A percentile compares a stretch with the other conserved stretches of the same genome.
Evolutionary conservation across 1,140 invertebrate genomes (phyloP).

Genomic region (Liolophura sinensis): DNA sequence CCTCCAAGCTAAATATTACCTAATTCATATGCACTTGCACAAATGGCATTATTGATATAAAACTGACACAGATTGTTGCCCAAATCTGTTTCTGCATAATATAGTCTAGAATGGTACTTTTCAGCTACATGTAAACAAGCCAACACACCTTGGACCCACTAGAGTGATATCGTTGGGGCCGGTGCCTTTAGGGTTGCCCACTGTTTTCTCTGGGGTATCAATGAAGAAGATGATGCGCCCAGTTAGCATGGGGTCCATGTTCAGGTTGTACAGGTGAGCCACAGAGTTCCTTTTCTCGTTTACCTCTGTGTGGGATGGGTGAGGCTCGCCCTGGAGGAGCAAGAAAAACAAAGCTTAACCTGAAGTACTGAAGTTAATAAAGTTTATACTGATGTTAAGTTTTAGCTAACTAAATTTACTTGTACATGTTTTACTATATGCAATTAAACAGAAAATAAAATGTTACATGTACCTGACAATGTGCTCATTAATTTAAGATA

Average conservation of each 20-base stretch:
- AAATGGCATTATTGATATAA: too few relatives aligned
- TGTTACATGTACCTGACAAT: too few relatives aligned
- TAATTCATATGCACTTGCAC: too few relatives aligned
- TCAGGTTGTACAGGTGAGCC: conserved; percentile 67
- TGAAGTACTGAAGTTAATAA: neutral
- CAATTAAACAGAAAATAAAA: too few relatives aligned
- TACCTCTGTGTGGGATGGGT: neutral
- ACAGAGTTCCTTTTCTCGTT: conserved; percentile 62
- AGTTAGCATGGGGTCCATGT: conserved; percentile 65
- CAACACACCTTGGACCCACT: conserved; percentile 63
- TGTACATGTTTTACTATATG: conserved; percentile 1
- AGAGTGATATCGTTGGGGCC: conserved; percentile 59
- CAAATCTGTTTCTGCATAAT: too few relatives aligned
- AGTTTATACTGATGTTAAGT: neutral
- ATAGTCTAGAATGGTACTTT: too few relatives aligned
- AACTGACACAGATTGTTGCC: too few relatives aligned
- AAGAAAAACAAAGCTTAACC: neutral
- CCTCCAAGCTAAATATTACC: too few relatives aligned
- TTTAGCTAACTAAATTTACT: neutral
- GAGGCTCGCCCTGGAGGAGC: neutral
- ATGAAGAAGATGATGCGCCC: conserved; percentile 66
- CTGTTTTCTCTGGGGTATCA: conserved; percentile 55
- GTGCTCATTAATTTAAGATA: too few relatives aligned
- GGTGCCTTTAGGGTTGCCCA: conserved; percentile 62
- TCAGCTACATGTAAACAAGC: neutral